A percentile compares a stretch with the other conserved stretches of the same genome.
Conservation (phyloP, 2,888 invertebrate species). For the Quadriops clusia region DNA sequence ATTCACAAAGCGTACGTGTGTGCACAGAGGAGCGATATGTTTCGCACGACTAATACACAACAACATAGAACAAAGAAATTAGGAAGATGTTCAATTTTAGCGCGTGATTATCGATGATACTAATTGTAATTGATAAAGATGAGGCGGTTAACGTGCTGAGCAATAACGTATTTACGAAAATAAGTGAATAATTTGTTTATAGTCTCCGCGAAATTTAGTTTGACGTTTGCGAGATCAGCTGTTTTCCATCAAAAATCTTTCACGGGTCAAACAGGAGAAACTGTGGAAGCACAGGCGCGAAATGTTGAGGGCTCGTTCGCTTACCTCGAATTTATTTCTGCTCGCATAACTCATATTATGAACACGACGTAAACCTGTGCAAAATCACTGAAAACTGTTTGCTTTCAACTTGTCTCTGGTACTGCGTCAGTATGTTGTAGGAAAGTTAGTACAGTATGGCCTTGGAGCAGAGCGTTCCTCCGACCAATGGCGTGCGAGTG, state of each 20-base stretch:
- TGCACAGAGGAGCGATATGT: no score
- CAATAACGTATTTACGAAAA: conserved; percentile 1
- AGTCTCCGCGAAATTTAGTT: conserved; percentile 7
- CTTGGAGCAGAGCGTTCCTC: conserved; percentile 13
- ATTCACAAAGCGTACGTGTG: no score
- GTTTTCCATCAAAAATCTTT: conserved; percentile 39
- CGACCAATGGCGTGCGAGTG: conserved; percentile 11
- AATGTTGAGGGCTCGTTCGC: conserved; percentile 16
- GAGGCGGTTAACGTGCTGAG: not conserved
- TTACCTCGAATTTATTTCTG: conserved; percentile 54
- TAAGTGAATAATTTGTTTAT: conserved; percentile 1
- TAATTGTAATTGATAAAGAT: no score
- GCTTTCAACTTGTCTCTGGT: conserved; percentile 1
- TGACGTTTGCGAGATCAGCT: conserved; percentile 46
- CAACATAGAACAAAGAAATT: no score
- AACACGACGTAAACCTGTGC: conserved; percentile 8
- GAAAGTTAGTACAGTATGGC: conserved; percentile 22
- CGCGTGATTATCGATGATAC: no score
- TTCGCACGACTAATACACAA: no score
- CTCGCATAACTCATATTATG: conserved; percentile 50
- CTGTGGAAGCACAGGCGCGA: conserved; percentile 2
- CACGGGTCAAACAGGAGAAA: conserved; percentile 3
- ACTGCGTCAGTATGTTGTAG: conserved; percentile 18
- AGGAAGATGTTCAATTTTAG: no score
- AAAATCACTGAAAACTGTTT: conserved; percentile 1